Evolutionary conservation across 2,797 vertebrate genomes (phyloP), one percentile per base, ranked within the genome.

Genomic region (Cossypha dichroa): DNA sequence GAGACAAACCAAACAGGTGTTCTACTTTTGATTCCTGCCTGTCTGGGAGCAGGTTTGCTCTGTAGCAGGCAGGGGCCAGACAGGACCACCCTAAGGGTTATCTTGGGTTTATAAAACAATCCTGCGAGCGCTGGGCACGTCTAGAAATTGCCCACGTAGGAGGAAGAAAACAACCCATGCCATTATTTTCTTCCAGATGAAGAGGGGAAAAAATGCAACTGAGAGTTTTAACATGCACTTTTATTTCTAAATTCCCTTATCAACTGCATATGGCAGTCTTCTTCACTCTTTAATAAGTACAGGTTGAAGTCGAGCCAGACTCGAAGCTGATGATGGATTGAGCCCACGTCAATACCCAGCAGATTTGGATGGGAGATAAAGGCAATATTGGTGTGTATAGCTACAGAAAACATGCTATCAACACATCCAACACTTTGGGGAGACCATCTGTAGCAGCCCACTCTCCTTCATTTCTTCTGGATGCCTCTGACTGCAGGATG

Each of bases 221-320:
- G 81, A 45, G n/a, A 77, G 59, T 22, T 83, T 31, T 88, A 78
- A 88, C 62, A 62, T 18, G 41, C 31, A 74, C 34, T 64, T 78
- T 81, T 72, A 28, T 62, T 75, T 88, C 46, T 52, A 34, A 82
- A 85, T 73, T 93, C n/a, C 26, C 25, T 77, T 72, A 85, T 90
- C 85, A 84, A 21, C 20, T 33, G 25, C 23, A 2, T 23, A 40
- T 11, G n/a, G 69, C 43, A 92, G 34, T 25, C 74, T 84, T 95
- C 94, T 55, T 78, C 93, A 94, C 54, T 60, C 34, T 90, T 90
- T 84, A 91, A 72, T 90, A 95, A 92, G 38, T 1, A 38, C 0
- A 46, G 38, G 40, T 13, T 4, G 2, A 78, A 83, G 60, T 29
- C 2, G 0, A 72, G 75, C 33, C 62, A 8, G 6, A 55, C 58